Base-by-base conservation (phyloP, 2,888 invertebrate genomes). In the Julus scanicus region DNA sequence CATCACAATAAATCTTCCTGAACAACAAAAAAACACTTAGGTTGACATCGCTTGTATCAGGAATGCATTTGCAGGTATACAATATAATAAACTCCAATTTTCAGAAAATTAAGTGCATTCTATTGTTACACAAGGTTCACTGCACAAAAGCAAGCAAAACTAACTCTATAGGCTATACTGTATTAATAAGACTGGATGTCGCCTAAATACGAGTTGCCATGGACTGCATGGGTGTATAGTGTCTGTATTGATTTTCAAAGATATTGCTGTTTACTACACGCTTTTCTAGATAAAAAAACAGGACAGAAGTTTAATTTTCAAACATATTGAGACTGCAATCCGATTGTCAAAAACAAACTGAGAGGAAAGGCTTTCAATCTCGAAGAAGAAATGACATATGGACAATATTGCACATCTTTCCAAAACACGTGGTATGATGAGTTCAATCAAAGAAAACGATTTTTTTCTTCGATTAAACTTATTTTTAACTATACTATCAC, bases 231-330 rank as follows among this genome's bases (percentile, higher is more conserved):
- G 53, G 53, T 15, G 53, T n/a, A 63, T 63, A 3, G 63, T 63
- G 63, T 63, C 4, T 6, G n/a, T 63, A 63, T 63, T 63, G 63
- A 63, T 63, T n/a, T 63, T 17, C 63, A 17, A n/a, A n/a, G 63
- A 63, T 63, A 63, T 63, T 63, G n/a, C 17, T 63, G 63, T n/a
- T 63, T 63, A 63, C n/a, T 63, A 63, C 63, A 63, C 5, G 63
- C 15, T 2, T n/a, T 63, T 17, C 3, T n/a, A 63, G n/a, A 63
- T 63, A 63, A 63, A 63, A 3, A 63, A 63, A 63, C 63, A 63
- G n/a, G 17, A n/a, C 3, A 53, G 53, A 17, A 63, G n/a, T 63
- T 63, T n/a, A 63, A 63, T 63, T 63, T n/a, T 17, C n/a, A n/a
- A 17, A 17, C 1, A 63, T n/a, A 63, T 63, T 63, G n/a, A n/a